These are phyloP conservation scores for Monodelphis domestica DNA, from an alignment of 2,797 vertebrate genomes.

Conservation along the genomic window DNA sequence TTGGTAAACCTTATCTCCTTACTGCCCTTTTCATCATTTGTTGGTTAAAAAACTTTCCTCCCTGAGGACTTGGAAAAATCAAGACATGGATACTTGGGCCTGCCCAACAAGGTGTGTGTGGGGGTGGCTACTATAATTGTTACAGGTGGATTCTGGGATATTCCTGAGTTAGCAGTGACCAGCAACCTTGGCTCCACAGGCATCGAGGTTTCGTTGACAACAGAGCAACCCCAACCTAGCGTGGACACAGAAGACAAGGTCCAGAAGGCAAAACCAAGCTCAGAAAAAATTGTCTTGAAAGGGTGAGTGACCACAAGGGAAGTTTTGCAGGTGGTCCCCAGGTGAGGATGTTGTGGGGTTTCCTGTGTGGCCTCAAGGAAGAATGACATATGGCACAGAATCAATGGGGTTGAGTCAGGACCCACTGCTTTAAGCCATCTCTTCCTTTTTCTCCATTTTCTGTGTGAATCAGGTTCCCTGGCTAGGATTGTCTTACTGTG, in stretches of 20 bases:
- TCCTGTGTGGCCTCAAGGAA: neutral
- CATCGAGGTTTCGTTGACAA: constrained; percentile 51
- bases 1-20: neutral
- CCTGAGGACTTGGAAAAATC: neutral
- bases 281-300: neutral
- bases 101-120: neutral
- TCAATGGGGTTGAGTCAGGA: neutral
- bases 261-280: constrained; percentile 26
- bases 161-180: neutral
- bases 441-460: neutral
- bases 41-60: neutral
- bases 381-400: neutral
- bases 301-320: constrained; percentile 67
- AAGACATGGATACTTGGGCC: neutral
- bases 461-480: neutral
- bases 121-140: neutral
- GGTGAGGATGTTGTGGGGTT: neutral
- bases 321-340: neutral
- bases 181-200: constrained; percentile 35
- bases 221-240: constrained; percentile 45
- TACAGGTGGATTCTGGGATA: constrained; percentile 56
- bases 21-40: neutral
- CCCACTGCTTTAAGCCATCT: neutral
- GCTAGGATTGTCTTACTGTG: fast-evolving
- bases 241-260: constrained; percentile 33